phyloP scores from a whole-genome alignment of 2,888 invertebrate genomes.

The Sesia bembeciformis region DNA sequence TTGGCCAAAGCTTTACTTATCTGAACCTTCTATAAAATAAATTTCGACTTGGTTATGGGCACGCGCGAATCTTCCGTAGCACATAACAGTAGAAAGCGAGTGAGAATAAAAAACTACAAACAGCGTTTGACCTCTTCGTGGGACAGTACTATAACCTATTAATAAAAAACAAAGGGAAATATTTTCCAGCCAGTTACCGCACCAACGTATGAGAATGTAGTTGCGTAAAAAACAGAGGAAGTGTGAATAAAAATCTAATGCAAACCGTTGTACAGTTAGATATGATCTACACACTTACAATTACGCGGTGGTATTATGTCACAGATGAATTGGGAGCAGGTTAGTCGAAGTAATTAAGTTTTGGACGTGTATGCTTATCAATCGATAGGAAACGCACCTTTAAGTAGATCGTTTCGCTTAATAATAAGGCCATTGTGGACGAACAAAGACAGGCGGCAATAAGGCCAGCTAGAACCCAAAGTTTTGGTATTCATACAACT shows the following conservation, averaged over 20 bases:
- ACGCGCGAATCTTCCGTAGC: not conserved
- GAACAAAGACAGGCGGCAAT: too few relatives aligned
- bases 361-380: not conserved
- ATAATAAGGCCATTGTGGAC: too few relatives aligned
- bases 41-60: not conserved
- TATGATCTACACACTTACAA: slow-evolving; percentile 16
- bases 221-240: slow-evolving; percentile 37
- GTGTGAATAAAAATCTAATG: slow-evolving; percentile 48
- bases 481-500: too few relatives aligned
- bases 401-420: too few relatives aligned
- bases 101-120: not conserved
- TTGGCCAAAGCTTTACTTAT: too few relatives aligned
- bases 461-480: too few relatives aligned
- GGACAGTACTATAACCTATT: not conserved
- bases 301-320: slow-evolving; percentile 18
- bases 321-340: slow-evolving; percentile 13
- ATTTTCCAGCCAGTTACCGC: not conserved
- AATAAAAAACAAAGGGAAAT: not conserved
- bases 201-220: slow-evolving; percentile 38
- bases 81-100: not conserved
- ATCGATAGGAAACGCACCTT: not conserved
- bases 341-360: slow-evolving; percentile 16
- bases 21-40: too few relatives aligned
- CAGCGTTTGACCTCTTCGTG: not conserved
- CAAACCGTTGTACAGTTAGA: slow-evolving; percentile 14